Percentiles rank a stretch among this genome's conserved stretches.
phyloP scores from a whole-genome alignment of 64 coral and sea anemone species.

The Cladopsammia gracilis region DNA sequence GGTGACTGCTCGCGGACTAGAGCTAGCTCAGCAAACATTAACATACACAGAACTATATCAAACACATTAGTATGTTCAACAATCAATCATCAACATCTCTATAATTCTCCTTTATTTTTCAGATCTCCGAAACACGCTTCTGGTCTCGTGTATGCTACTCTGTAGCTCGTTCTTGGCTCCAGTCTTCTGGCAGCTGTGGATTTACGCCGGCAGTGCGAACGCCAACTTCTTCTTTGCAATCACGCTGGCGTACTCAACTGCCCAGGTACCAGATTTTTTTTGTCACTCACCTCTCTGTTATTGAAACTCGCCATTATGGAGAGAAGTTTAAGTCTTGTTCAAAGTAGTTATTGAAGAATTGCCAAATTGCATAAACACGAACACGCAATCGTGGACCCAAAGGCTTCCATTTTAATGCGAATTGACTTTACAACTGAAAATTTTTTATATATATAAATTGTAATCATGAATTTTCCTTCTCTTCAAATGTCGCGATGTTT shows the following conservation, averaged over 20 bases:
- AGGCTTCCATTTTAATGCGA: too few relatives aligned
- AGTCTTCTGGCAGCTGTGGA: slow-evolving; percentile 99
- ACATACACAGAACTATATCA: too few relatives aligned
- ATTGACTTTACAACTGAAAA: too few relatives aligned
- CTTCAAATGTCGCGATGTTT: too few relatives aligned
- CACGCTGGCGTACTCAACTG: slow-evolving; percentile 93
- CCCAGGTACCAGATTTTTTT: slow-evolving; percentile 68
- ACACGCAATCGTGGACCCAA: too few relatives aligned
- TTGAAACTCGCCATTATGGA: background rate
- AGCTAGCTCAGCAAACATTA: too few relatives aligned
- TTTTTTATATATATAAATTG: too few relatives aligned
- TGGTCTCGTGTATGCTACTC: slow-evolving; percentile 84
- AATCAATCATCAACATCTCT: background rate
- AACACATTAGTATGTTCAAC: background rate
- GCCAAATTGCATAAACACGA: too few relatives aligned
- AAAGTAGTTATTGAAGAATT: too few relatives aligned
- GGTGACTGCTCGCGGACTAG: too few relatives aligned
- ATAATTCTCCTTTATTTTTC: background rate
- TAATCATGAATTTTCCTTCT: too few relatives aligned
- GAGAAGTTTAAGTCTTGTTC: too few relatives aligned
- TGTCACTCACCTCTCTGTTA: background rate
- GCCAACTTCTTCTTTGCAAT: slow-evolving; percentile 98
- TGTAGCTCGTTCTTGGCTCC: slow-evolving; percentile 90
- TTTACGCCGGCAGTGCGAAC: slow-evolving; percentile 98
- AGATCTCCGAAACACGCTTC: slow-evolving; percentile 90